Evolutionary conservation across 2,888 invertebrate genomes (phyloP).

Genomic region (Pseudococcus longispinus): DNA sequence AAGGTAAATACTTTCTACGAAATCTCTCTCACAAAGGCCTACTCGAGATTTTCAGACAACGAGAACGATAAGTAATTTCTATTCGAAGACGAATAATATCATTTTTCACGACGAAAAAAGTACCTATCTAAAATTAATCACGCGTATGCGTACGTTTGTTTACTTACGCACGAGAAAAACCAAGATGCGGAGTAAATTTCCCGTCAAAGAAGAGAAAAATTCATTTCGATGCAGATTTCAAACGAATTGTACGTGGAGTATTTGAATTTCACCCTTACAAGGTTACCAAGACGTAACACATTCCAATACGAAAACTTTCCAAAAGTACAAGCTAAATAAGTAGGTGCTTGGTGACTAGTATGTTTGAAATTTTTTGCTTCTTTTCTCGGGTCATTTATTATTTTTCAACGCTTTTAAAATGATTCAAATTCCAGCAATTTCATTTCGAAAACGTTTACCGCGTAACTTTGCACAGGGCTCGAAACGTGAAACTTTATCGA

Average conservation of each 20-base stretch:
- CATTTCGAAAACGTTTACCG: neutral
- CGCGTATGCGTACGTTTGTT: neutral
- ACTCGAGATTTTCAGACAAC: slow-evolving; percentile 4
- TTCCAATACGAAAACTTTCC: neutral
- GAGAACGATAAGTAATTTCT: neutral
- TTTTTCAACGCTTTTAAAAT: neutral
- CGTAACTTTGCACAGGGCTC: neutral
- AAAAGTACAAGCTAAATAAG: neutral
- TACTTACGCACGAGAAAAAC: neutral
- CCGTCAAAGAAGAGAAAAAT: neutral
- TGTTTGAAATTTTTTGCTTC: neutral
- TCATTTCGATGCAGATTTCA: neutral
- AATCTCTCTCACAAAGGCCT: neutral
- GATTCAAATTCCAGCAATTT: neutral
- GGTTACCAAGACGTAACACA: neutral
- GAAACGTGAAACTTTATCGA: neutral
- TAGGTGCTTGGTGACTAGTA: neutral
- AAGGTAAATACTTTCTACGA: neutral
- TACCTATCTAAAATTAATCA: neutral
- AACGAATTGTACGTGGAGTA: neutral
- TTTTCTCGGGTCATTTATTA: neutral
- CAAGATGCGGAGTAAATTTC: neutral
- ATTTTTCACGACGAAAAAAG: neutral
- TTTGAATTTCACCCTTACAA: neutral
- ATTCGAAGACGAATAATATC: neutral